Evolutionary conservation across 2,888 invertebrate species (phyloP).

Genomic region (Drosophila neotestacea): DNA sequence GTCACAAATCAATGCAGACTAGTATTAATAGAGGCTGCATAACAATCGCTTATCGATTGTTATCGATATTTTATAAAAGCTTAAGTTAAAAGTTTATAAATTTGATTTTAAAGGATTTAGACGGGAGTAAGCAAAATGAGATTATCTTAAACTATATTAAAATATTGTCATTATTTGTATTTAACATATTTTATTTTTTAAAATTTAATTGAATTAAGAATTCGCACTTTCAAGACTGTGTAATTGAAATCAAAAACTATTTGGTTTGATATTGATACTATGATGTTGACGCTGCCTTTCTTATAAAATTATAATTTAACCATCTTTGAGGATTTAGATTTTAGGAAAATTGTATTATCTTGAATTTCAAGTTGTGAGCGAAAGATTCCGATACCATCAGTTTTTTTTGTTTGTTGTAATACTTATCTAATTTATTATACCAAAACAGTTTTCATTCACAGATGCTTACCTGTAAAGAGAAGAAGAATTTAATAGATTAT

Average conservation of each 20-base stretch:
- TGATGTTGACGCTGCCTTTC: background rate
- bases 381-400: background rate
- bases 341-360: no score
- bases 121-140: no score
- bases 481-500: conserved; percentile 18
- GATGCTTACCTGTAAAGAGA: conserved; percentile 50
- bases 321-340: no score
- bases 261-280: background rate
- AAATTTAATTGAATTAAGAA: no score
- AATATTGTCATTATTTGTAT: no score
- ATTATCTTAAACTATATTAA: no score
- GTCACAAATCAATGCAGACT: conserved; percentile 3
- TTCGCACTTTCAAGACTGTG: no score
- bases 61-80: background rate
- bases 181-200: no score
- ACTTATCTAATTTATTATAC: background rate
- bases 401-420: background rate
- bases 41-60: background rate
- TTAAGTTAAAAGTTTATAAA: no score
- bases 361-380: no score
- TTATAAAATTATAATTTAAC: background rate
- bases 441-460: background rate
- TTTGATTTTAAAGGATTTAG: no score
- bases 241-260: no score
- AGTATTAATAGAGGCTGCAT: background rate